Base-by-base conservation (phyloP, 2,797 vertebrate genomes). In the Synaphobranchus kaupii region DNA sequence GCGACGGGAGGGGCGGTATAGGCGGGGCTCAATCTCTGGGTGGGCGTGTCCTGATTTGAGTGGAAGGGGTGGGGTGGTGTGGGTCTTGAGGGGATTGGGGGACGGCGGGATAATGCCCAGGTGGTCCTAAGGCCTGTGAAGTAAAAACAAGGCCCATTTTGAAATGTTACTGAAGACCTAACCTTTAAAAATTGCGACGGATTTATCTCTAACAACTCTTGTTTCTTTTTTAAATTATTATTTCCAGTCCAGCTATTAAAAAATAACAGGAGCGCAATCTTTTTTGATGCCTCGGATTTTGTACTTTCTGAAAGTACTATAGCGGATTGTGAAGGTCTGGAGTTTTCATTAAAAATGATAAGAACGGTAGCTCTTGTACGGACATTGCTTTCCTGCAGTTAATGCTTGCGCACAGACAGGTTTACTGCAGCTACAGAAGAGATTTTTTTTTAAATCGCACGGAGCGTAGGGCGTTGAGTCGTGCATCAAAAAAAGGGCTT, bases 401-500 rank as follows among this genome's bases (percentile, higher is more conserved):
- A 31, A 73, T 17, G 68, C 68, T 73, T 73, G 68, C 60, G 13
- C 68, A 34, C 28, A 2, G 28, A 73, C 31, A 39, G 31, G 31
- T 73, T 31, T 73, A 73, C 68, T 73, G 68, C 31, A 31, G 68
- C 12, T 17, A 0, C 13, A 15, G 68, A 73, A 73, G 60, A 1
- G 22, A 78, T 20, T 71, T n/a, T n/a, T n/a, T n/a, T n/a, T n/a
- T n/a, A n/a, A n/a, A n/a, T n/a, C n/a, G n/a, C 48, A 25, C 15
- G 47, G 84, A 44, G 34, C 58, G 34, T 44, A 76, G 68, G 34
- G 86, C 87, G 48, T 85, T 85, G 89, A 90, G 88, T 92, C 89
- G 90, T 87, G 88, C 89, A 90, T 92, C 90, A 91, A 94, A 66
- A 66, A 94, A n/a, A 71, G 50, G 6, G 52, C 39, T 9, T 71